Evolutionary conservation across 1,140 invertebrate species (phyloP), one percentile per base, ranked within the genome.

Genomic region (Nebria ingens): DNA sequence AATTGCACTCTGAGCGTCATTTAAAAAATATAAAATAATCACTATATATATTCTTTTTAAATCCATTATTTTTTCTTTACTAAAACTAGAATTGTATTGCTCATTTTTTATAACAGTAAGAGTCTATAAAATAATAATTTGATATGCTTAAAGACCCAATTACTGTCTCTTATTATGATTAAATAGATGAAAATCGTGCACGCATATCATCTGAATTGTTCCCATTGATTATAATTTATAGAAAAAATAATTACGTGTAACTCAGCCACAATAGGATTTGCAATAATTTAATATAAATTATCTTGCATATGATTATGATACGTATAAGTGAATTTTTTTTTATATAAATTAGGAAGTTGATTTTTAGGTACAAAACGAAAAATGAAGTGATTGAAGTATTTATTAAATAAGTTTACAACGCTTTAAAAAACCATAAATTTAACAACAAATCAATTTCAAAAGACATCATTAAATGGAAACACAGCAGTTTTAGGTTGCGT

Each of bases 391-490:
- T 9, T 6, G 6, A 9, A 19, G 11, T 50, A 50, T 12, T 9
- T 9, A 50, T 12, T n/a, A 19, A 9, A 50, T 9, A 50, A 12
- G 13, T 11, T 12, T 9, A 12, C 6, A 50, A 50, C 9, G 9
- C 45, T 12, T 50, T 50, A 12, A 52, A 6, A 11, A n/a, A n/a
- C n/a, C n/a, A n/a, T n/a, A n/a, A n/a, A n/a, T n/a, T n/a, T n/a
- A 34, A 12, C 52, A 17, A 0, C 21, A 52, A 17, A 6, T 29
- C 4, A 29, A 29, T 21, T 52, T 65, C 65, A 72, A 64, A 88
- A 87, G 6, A 91, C 77, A 75, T 91, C 83, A 71, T 87, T 86
- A 66, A 93, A 88, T 11, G 93, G 93, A 73, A 93, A 95, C 61
- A 80, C 76, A 15, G 90, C 85, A 60, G 81, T 74, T 19, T 83